phyloP scores from a whole-genome alignment of 2,888 invertebrate species.

The Limnephilus auricula region DNA sequence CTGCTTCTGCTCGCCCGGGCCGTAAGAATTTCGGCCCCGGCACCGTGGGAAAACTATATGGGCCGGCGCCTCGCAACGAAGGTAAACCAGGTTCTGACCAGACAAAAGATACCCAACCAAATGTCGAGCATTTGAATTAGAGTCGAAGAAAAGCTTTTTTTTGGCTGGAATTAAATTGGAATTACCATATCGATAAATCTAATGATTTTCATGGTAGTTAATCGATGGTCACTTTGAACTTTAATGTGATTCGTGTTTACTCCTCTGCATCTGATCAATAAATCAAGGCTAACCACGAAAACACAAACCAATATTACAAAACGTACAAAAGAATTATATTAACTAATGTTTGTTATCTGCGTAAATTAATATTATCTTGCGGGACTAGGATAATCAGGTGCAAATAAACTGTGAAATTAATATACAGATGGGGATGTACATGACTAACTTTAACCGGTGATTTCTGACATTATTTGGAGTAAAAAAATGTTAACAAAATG shows the following conservation, averaged over 20 bases:
- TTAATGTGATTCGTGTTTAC: not conserved
- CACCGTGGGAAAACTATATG: slow-evolving; percentile 39
- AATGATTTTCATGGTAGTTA: not conserved
- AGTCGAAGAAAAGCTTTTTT: not conserved
- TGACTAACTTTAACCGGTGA: too few species aligned
- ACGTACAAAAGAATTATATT: too few species aligned
- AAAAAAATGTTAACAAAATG: too few species aligned
- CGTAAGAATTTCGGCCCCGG: slow-evolving; percentile 2
- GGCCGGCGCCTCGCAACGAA: slow-evolving; percentile 3
- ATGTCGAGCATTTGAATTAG: not conserved
- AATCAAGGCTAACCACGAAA: not conserved
- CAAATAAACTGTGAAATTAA: too few species aligned
- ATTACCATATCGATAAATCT: not conserved
- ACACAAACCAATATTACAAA: too few species aligned
- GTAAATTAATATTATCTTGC: too few species aligned
- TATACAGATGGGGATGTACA: too few species aligned
- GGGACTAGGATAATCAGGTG: too few species aligned
- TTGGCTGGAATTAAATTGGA: not conserved
- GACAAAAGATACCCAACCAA: not conserved
- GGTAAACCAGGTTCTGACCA: not conserved
- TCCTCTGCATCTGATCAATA: not conserved
- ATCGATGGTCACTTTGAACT: not conserved
- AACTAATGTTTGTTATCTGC: too few species aligned
- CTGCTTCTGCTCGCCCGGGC: not conserved
- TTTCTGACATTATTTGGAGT: too few species aligned